Base-by-base conservation (phyloP, 2,797 vertebrate species). In the Paramormyrops hopkinsi region DNA sequence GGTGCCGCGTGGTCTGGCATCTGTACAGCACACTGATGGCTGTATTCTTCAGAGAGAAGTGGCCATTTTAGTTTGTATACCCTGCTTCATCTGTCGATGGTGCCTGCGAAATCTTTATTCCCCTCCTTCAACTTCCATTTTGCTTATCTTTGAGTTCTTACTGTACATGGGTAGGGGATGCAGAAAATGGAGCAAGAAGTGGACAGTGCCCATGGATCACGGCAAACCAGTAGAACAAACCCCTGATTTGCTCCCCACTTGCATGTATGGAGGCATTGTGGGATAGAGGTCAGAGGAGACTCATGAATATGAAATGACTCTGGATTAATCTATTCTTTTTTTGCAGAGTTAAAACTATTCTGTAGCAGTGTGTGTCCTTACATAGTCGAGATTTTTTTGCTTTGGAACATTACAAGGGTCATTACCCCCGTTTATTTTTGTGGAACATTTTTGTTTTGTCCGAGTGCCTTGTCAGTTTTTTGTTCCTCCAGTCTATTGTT, bases 281-380 rank as follows among this genome's bases (percentile, higher is more conserved):
- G 41, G 76, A 83, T 83, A 83, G 76, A 83, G 41, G 79, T 50
- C 46, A 83, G 79, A 33, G 79, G 79, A 83, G 41, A 25, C 41
- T 83, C 79, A 83, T 83, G n/a, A 83, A 83, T 83, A 50, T 83
- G 44, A 46, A 46, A 25, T 83, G 44, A 48, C 79, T 83, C 33
- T 41, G 14, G 25, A 12, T 65, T 65, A 29, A 65, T 65, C 22
- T 29, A 12, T 65, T 29, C 5, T 76, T 76, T 65, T 76, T 76
- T 76, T 76, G 69, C 69, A 33, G 62, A 37, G 69, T 73, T 73
- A 73, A 73, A 73, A 37, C 33, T 37, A 2, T 37, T 37, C 29
- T 4, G 4, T 5, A 73, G 69, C 33, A 37, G 5, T 37, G 69
- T 76, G 69, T 76, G 33, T 76, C 69, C 25, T 19, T 76, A 76